Base-by-base conservation (phyloP, 2,888 invertebrate genomes). In the Brenthis daphne region DNA sequence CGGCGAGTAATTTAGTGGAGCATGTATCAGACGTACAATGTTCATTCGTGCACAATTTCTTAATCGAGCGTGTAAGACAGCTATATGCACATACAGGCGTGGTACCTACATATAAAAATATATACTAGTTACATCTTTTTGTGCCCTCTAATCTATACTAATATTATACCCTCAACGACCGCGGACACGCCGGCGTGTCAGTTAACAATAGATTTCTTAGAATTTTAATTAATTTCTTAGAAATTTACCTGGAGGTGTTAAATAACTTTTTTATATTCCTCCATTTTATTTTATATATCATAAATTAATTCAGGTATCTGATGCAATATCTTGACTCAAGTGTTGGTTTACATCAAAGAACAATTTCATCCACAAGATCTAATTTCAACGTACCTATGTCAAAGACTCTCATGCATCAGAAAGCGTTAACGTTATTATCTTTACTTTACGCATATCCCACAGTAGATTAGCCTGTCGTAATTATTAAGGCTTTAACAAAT, bases 21-120 rank as follows among this genome's bases (percentile, higher is more conserved):
- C 50, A 56, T 65, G 57, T 57, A 33, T 51, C 55, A 65, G 53
- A 63, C 53, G 53, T 63, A 63, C 63, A 20, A 20, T 20, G 20
- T 20, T 20, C 20, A 60, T 48, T 63, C 43, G 63, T 63, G 63
- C 63, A 63, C 63, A 63, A 54, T 63, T 54, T 63, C 63, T 54
- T 63, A 54, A 63, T 63, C 63, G 63, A 63, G 63, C 63, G 63
- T 63, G 53, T 63, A 63, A 63, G 63, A 63, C 63, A 54, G 51
- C 53, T 54, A 54, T 54, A 54, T 63, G 43, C 43, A 12, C 24
- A n/a, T 51, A 51, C 33, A 63, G 50, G 37, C 33, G 13, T 37
- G 6, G 51, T 53, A 53, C 20, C 20, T 20, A 20, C 16, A 53
- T 29, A 43, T 50, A n/a, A 3, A 11, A 20, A 37, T 43, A 51